Evolutionary conservation across 2,797 vertebrate species (phyloP).

Genomic region (Takifugu rubripes): DNA sequence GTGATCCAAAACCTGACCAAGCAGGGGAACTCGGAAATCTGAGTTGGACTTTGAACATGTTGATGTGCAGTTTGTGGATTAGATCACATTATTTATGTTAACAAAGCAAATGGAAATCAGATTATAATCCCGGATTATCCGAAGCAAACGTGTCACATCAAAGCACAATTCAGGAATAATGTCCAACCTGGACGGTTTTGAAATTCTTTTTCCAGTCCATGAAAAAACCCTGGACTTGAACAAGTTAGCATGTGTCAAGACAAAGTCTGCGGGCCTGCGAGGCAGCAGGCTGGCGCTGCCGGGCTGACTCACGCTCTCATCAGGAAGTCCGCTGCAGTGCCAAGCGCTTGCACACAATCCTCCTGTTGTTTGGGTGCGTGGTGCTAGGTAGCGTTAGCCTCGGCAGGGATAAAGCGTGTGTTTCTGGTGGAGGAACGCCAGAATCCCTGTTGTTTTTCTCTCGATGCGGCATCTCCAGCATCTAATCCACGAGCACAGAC

Average conservation of each 20-base stretch:
- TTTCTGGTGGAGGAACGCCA: conserved; percentile 42
- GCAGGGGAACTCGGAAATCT: no score
- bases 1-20: no score
- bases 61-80: no score
- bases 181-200: no score
- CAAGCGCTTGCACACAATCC: conserved; percentile 41
- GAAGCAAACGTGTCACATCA: no score
- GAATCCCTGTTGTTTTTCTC: conserved; percentile 39
- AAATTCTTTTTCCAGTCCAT: no score
- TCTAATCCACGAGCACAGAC: conserved; percentile 93
- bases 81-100: no score
- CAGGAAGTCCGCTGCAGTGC: conserved; percentile 33
- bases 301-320: conserved; percentile 29
- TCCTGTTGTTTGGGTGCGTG: conserved; percentile 42
- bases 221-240: conserved; percentile 51
- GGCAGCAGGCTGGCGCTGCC: conserved; percentile 17
- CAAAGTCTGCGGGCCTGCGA: conserved; percentile 2
- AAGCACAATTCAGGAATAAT: no score
- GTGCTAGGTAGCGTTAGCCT: conserved; percentile 50
- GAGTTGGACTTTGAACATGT: no score
- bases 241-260: conserved; percentile 29
- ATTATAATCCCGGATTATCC: no score
- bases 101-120: no score
- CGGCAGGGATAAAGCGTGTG: conserved; percentile 46
- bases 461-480: conserved; percentile 61